Evolutionary conservation across 2,888 invertebrate genomes (phyloP).

Genomic region (Iselma pallidipennis): DNA sequence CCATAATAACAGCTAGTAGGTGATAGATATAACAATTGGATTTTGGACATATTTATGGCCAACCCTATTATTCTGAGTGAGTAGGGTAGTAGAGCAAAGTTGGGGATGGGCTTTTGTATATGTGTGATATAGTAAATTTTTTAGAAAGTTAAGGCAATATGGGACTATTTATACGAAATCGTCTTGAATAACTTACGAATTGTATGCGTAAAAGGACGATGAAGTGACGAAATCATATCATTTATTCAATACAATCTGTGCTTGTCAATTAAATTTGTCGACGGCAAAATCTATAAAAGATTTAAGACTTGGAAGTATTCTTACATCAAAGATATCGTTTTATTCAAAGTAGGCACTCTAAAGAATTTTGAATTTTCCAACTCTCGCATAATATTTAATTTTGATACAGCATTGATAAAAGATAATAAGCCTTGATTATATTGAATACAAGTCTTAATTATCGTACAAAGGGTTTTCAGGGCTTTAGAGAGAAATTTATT

Average conservation of each 20-base stretch:
- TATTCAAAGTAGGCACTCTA: no score
- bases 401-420: not conserved
- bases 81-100: conserved; percentile 17
- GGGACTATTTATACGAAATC: no score
- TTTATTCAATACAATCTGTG: no score
- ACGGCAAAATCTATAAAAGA: no score
- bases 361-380: not conserved
- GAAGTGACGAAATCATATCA: no score
- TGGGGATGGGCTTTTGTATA: conserved; percentile 3
- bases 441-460: not conserved
- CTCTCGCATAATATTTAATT: not conserved
- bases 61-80: conserved; percentile 19
- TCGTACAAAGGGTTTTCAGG: not conserved
- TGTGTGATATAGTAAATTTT: conserved; percentile 14
- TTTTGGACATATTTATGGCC: conserved; percentile 22
- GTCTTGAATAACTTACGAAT: not conserved
- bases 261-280: no score
- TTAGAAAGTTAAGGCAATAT: conserved; percentile 2
- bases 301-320: no score
- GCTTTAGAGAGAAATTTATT: not conserved
- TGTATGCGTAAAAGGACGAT: no score
- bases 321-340: no score
- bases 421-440: not conserved
- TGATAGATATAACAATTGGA: conserved; percentile 15
- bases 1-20: conserved; percentile 1